Evolutionary conservation across 2,113 vertebrate species (phyloP).

Genomic region (Mugil cephalus): DNA sequence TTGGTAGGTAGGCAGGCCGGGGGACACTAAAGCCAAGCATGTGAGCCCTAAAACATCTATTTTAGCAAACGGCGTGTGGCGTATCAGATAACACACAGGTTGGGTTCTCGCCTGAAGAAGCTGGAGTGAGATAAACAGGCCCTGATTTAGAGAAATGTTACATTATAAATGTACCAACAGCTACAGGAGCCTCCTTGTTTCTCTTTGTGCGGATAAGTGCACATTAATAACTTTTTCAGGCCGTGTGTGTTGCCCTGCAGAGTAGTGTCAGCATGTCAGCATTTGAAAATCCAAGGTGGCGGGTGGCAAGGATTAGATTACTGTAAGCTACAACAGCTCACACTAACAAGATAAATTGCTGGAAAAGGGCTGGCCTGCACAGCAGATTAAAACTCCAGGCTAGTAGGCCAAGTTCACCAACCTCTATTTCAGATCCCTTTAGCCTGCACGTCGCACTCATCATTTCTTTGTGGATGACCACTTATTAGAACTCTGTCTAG

Average conservation of each 20-base stretch:
- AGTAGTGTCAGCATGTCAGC: constrained; percentile 53
- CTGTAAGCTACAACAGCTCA: constrained; percentile 77
- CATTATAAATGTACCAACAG: not conserved
- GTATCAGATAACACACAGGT: constrained; percentile 32
- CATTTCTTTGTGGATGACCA: not conserved
- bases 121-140: constrained; percentile 8
- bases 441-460: not conserved
- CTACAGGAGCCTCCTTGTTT: not conserved
- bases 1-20: no score
- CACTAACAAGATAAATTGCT: constrained; percentile 74
- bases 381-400: constrained; percentile 66
- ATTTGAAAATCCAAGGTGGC: constrained; percentile 62
- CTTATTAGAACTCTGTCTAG: not conserved
- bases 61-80: constrained; percentile 32
- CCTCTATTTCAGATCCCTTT: not conserved
- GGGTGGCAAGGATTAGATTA: constrained; percentile 78
- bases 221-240: constrained; percentile 23
- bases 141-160: not conserved
- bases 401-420: constrained; percentile 65
- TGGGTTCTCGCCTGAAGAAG: constrained; percentile 2
- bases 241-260: constrained; percentile 1
- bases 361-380: constrained; percentile 51
- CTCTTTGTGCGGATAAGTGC: constrained; percentile 1
- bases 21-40: constrained; percentile 49
- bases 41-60: constrained; percentile 51